Percentiles rank a stretch among this genome's conserved stretches.
These are phyloP conservation scores for Heliconius sara DNA, from an alignment of 2,888 invertebrate species.

Conservation along the genomic window DNA sequence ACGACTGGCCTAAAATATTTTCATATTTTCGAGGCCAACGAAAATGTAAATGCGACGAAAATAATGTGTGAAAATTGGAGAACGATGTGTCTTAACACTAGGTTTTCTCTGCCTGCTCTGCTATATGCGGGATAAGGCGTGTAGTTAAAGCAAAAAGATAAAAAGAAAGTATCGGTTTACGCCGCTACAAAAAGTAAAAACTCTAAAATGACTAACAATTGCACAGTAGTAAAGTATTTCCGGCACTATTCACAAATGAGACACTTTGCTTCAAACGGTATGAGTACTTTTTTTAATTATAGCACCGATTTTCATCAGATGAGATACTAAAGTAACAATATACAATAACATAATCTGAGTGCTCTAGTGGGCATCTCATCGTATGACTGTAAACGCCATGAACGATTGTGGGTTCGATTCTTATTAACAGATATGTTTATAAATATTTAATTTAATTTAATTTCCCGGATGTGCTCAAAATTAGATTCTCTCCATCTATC, in stretches of 20 bases:
- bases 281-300: constrained; percentile 29
- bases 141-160: background rate
- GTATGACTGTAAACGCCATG: no score
- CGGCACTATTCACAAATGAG: constrained; percentile 26
- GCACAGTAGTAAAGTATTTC: constrained; percentile 19
- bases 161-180: background rate
- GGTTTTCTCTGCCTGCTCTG: background rate
- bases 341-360: background rate
- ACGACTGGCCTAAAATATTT: no score
- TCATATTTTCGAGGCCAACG: no score
- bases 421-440: no score
- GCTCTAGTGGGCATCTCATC: no score
- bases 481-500: no score
- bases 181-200: background rate
- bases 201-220: background rate
- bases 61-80: no score
- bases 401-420: no score
- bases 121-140: background rate
- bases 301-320: background rate
- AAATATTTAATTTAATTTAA: no score
- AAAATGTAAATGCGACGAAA: no score
- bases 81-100: background rate
- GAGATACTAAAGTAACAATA: background rate
- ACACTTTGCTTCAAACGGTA: constrained; percentile 21
- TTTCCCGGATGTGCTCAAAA: no score